Evolutionary conservation across 2,888 invertebrate genomes (phyloP), one percentile per base, ranked within the genome.

Genomic region (Penaeus monodon): DNA sequence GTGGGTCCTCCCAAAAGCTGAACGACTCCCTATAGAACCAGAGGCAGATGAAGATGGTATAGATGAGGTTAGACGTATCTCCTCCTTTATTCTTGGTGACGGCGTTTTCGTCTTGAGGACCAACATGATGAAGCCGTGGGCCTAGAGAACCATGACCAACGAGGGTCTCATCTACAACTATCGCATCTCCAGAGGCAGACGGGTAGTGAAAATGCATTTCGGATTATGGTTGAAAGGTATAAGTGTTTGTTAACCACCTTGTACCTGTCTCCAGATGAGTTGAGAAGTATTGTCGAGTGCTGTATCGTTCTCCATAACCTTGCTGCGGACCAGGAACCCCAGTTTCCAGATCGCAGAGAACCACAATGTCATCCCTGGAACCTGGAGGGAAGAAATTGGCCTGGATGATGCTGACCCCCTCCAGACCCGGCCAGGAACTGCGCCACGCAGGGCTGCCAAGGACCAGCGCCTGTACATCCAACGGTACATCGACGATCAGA

Each of bases 81-180:
- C 33, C 33, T 38, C 3, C 33, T 3, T 38, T 38, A 2, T 38
- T 38, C 33, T 38, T 38, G 33, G 33, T 10, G 44, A 73, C 27
- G 73, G 29, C 29, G 73, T 33, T 17, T 73, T 73, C 27, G 27
- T 7, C 10, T n/a, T 73, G 73, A 73, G 27, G 27, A 73, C 73
- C 4, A 10, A 73, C 33, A 22, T 73, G 73, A 73, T 29, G 73
- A 73, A 73, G 73, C 29, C 27, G 73, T 73, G 73, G 73, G 29
- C 73, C 73, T 29, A 27, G 73, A 22, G 27, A n/a, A 22, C 29
- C n/a, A 73, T n/a, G 73, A 73, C 73, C 73, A 20, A 73, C 33
- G 73, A 73, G 73, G 73, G 29, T 6, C 24, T n/a, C 73, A 27
- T 73, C 73, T n/a, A 73, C 73, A 73, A 73, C 22, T n/a, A 73